A percentile compares a stretch with the other conserved stretches of the same genome.
phyloP scores from a whole-genome alignment of 2,113 vertebrate genomes.

The Pycnonotus jocosus region DNA sequence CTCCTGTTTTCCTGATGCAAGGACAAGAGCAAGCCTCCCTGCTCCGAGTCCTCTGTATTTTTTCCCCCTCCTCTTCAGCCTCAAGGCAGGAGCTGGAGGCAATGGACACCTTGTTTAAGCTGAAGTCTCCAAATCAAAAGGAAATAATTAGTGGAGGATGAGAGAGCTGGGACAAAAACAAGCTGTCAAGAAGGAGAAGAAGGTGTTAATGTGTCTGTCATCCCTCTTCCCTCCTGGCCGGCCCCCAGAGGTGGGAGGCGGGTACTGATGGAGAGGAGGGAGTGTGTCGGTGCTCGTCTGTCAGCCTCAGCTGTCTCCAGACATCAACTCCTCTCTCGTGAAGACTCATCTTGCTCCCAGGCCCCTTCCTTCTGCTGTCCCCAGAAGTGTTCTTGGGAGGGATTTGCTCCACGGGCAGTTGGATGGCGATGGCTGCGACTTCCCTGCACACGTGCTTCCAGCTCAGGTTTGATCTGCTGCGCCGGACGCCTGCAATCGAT shows the following conservation, averaged over 20 bases:
- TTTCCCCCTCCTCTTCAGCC: not conserved
- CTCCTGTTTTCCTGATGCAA: not conserved
- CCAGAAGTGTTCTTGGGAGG: not conserved
- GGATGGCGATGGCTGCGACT: fast-evolving
- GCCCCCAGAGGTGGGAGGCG: not conserved
- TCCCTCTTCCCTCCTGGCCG: not conserved
- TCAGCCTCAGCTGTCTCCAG: not conserved
- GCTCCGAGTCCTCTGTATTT: not conserved
- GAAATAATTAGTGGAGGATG: not conserved
- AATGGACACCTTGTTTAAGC: fast-evolving
- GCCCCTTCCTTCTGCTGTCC: not conserved
- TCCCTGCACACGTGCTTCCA: not conserved
- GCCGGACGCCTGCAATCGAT: not conserved
- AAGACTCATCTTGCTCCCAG: not conserved
- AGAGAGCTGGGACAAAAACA: not conserved
- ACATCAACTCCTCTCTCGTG: not conserved
- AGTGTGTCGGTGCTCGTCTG: fast-evolving
- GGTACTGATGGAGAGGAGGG: not conserved
- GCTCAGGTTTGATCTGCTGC: not conserved
- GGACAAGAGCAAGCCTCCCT: not conserved
- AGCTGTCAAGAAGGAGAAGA: conserved; percentile 25
- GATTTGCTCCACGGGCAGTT: not conserved
- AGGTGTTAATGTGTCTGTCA: conserved; percentile 44
- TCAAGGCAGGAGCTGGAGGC: not conserved
- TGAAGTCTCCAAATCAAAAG: conserved; percentile 1